Base-by-base conservation (phyloP, 2,113 vertebrate species). In the Cygnus atratus region DNA sequence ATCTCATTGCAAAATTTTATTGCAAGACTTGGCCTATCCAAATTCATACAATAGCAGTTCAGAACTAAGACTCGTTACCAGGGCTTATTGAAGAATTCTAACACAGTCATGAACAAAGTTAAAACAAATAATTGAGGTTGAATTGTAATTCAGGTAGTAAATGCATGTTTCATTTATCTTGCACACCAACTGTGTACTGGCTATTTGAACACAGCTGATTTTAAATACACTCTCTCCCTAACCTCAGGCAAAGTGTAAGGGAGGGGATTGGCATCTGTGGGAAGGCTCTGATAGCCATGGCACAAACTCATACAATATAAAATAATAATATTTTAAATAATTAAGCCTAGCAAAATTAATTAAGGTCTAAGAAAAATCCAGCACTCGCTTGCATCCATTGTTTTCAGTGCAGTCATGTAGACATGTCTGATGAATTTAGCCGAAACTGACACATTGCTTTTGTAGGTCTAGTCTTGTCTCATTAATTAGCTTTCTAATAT, bases 181-280 rank as follows among this genome's bases (percentile, higher is more conserved):
- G 83, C 46, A 21, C 13, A 50, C 59, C 28, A 81, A 5, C 39
- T 67, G 11, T 82, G 33, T 26, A 59, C 21, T 65, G 41, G n/a
- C 43, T 84, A 4, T 76, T 88, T 4, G 25, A 76, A 73, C 7
- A 8, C 15, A 39, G 13, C 5, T 68, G 39, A 46, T 79, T 78
- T 83, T 41, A 19, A 72, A 83, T 17, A 31, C 21, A 43, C 5
- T 2, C 11, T 72, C 10, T 78, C 35, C 8, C 11, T 79, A 76
- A 73, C 25, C 21, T 74, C 65, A 77, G 29, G 7, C 1, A 1
- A 75, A 29, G 19, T 0, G 0, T 33, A n/a, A 65, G 5, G 22
- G 31, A 55, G 14, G 22, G 48, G 7, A 6, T 37, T 10, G 37
- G 14, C 39, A 84, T 84, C n/a, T 2, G 0, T 63, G 13, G 8